Evolutionary conservation across 2,888 invertebrate genomes (phyloP), one percentile per base, ranked within the genome.

Genomic region (Microctonus brassicae): DNA sequence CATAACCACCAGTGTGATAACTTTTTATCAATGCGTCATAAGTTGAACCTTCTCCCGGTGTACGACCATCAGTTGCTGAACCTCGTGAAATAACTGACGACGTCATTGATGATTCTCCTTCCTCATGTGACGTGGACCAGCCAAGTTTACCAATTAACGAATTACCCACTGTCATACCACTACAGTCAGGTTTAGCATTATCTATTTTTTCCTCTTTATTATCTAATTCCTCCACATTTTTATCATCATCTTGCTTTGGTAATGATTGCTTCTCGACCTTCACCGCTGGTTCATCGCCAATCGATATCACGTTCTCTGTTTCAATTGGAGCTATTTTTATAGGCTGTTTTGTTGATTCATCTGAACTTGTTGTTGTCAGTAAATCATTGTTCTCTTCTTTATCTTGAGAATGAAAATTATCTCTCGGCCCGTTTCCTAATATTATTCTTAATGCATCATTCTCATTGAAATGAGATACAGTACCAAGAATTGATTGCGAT

Each of bases 391-490:
- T 26, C 78, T 78, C 34, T 61, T 63, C 60, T 61, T 20, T 20
- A 20, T 26, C 20, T 9, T 20, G 20, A 5, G 53, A 33, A 53
- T 26, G 20, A 22, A 34, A n/a, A 39, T 67, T 33, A 10, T 36
- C 36, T 26, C 33, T 36, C 7, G 68, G 72, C 10, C 65, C 66
- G 57, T 58, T 72, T 7, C 53, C 39, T 24, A 94, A 87, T 78
- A 94, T 93, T 52, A 92, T 92, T 84, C 92, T 91, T 42, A 94
- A 87, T 24, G 93, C 93, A 84, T 94, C 94, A 82, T 94, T 93
- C 85, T 94, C 93, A 82, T 91, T 91, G 5, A 93, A 84, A 13
- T 70, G 69, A 29, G 74, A 69, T 11, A 83, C 69, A 62, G 82
- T 85, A 69, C 85, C 86, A 5, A 84, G 77, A 42, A 81, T 79